Evolutionary conservation across 2,113 vertebrate genomes (phyloP).

Genomic region (Serilophus lunatus): DNA sequence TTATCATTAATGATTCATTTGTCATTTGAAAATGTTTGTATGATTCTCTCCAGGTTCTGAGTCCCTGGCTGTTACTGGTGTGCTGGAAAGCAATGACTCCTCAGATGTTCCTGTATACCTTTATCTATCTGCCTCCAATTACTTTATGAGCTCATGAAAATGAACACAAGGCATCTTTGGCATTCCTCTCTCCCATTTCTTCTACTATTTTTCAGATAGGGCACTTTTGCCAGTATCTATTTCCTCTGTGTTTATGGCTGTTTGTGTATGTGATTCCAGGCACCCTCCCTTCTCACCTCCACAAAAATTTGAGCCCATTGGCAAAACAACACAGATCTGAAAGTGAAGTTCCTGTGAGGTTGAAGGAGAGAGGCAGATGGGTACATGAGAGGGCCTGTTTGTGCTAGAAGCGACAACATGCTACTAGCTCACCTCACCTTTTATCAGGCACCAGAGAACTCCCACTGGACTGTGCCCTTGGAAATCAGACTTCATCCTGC

Average conservation of each 20-base stretch:
- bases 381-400: background rate
- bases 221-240: background rate
- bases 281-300: background rate
- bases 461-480: background rate
- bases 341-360: background rate
- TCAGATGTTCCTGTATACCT: background rate
- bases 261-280: background rate
- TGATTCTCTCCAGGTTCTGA: background rate
- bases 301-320: background rate
- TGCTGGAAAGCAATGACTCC: background rate
- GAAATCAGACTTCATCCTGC: background rate
- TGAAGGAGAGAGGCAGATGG: background rate
- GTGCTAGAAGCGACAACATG: background rate
- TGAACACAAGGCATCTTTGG: background rate
- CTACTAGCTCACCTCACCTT: background rate
- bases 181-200: background rate
- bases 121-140: background rate
- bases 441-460: background rate
- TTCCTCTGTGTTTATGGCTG: background rate
- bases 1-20: background rate
- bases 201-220: background rate
- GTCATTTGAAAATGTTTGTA: background rate
- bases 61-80: background rate
- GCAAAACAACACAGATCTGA: background rate
- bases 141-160: background rate